These are phyloP conservation scores for Drosophila rubida DNA, from an alignment of 2,888 invertebrate genomes.

Conservation along the genomic window DNA sequence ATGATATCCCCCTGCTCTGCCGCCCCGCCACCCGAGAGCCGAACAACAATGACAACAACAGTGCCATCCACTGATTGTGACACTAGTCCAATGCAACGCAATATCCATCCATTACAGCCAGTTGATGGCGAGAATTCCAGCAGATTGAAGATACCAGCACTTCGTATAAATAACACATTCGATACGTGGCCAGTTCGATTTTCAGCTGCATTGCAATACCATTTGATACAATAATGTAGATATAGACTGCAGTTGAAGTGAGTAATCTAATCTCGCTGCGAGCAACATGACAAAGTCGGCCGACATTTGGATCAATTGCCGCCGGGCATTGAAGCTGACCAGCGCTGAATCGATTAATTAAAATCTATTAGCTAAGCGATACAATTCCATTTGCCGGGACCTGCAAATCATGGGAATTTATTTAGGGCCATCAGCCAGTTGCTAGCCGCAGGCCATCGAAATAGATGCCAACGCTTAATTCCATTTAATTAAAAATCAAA, in stretches of 20 bases:
- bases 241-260: too few relatives aligned
- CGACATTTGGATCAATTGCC: neutral
- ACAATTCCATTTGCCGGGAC: neutral
- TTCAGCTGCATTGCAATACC: neutral
- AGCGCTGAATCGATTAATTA: neutral
- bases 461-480: too few relatives aligned
- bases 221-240: too few relatives aligned
- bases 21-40: too few relatives aligned
- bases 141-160: conserved; percentile 4
- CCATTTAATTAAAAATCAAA: too few relatives aligned
- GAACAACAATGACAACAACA: conserved; percentile 28
- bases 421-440: neutral
- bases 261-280: too few relatives aligned
- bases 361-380: neutral
- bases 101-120: conserved; percentile 15
- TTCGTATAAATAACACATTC: neutral
- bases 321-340: neutral
- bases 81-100: conserved; percentile 18
- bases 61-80: conserved; percentile 37
- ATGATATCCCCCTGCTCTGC: too few relatives aligned
- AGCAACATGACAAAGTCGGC: too few relatives aligned
- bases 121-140: conserved; percentile 3
- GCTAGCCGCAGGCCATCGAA: too few relatives aligned
- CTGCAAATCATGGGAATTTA: neutral
- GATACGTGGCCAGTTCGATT: neutral